phyloP scores from a whole-genome alignment of 2,797 vertebrate genomes.

The Leucoraja ocellata region DNA sequence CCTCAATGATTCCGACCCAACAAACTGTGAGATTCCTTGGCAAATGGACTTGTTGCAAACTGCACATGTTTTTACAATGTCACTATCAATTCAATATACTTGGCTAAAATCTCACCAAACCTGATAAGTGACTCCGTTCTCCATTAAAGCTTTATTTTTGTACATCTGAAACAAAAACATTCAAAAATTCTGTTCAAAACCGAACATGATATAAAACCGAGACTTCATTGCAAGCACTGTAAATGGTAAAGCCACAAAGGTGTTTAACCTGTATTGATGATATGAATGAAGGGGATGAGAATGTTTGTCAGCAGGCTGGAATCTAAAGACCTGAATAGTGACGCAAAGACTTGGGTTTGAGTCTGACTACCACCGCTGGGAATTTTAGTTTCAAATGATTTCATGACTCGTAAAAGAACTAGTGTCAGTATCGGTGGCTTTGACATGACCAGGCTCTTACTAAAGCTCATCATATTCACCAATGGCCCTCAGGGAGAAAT shows the following conservation, averaged over 20 bases:
- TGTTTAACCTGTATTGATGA: background rate
- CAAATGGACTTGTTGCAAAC: background rate
- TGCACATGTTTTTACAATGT: background rate
- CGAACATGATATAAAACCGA: background rate
- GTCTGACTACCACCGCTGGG: no score
- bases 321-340: no score
- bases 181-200: background rate
- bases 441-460: no score
- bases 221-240: background rate
- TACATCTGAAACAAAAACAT: no score
- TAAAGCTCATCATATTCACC: no score
- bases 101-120: background rate
- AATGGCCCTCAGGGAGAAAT: no score
- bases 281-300: no score
- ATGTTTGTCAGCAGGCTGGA: no score
- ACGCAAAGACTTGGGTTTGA: no score
- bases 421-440: no score
- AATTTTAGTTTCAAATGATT: no score
- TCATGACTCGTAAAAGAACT: no score
- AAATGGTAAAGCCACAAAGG: background rate
- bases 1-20: background rate
- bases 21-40: slow-evolving; percentile 10
- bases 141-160: background rate
- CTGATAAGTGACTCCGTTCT: background rate
- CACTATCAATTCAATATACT: background rate